These are phyloP conservation scores for Calliphora vicina DNA, from an alignment of 1,140 invertebrate species.

Conservation along the genomic window DNA sequence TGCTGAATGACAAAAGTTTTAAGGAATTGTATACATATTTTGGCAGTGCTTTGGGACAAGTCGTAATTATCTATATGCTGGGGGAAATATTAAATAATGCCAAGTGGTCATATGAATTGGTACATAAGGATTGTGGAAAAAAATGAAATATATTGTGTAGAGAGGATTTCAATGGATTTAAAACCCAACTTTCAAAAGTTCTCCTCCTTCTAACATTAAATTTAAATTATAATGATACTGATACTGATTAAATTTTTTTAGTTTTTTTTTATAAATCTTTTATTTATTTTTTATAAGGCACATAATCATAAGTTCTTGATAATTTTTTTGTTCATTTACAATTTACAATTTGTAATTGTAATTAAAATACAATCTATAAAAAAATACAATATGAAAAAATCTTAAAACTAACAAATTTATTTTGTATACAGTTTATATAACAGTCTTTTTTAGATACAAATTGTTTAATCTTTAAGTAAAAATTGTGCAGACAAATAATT, in stretches of 20 bases:
- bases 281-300: not conserved
- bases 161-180: too few relatives aligned
- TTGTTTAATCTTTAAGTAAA: not conserved
- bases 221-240: too few relatives aligned
- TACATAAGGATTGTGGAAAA: not conserved
- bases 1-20: constrained; percentile 47
- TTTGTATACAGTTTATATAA: not conserved
- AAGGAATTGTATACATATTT: constrained; percentile 53
- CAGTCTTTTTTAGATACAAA: not conserved
- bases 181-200: too few relatives aligned
- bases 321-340: not conserved
- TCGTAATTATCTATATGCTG: constrained; percentile 49
- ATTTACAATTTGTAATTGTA: not conserved
- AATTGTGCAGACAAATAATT: not conserved
- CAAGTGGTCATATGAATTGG: constrained; percentile 45
- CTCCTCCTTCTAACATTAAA: too few relatives aligned
- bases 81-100: constrained; percentile 50
- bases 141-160: too few relatives aligned
- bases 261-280: not conserved
- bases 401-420: too few relatives aligned
- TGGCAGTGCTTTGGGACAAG: constrained; percentile 47
- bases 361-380: not conserved
- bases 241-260: too few relatives aligned
- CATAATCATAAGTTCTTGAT: not conserved
- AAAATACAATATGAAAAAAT: not conserved